Evolutionary conservation across 1,140 invertebrate species (phyloP), one percentile per base, ranked within the genome.

Genomic region (Bombus polaris): DNA sequence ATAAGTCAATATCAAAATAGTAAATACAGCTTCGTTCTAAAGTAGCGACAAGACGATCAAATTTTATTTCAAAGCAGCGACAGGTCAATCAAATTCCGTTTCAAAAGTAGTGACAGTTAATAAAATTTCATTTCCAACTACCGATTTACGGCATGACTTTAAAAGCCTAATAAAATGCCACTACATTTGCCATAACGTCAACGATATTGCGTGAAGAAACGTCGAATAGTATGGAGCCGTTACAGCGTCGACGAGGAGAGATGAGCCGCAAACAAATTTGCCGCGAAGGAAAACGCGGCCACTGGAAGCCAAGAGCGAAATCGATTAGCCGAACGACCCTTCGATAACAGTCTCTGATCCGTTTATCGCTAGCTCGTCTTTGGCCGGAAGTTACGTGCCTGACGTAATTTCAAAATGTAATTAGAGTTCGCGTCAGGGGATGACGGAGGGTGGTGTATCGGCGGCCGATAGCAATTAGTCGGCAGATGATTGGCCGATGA

Each of bases 391-490:
- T 81, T 85, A 81, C 77, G 57, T 57, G 53, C 35, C 59, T 72
- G 70, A 73, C 70, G 77, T 81, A 85, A 85, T 85, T 85, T 74
- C 57, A 35, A 85, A 85, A 81, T 57, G 42, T 66, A 44, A 85
- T 85, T 81, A 73, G 77, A 81, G 70, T 12, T 28, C 35, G 73
- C 39, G 37, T 15, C 32, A n/a, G 35, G 35, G 39, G 32, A 6
- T 8, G 44, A 2, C 25, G 59, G 10, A 8, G 57, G n/a, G 13
- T 0, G 42, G 39, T 77, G 28, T 66, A 75, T 72, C 65, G 28
- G 22, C 15, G 62, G 53, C 57, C 83, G 77, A 85, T 85, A 22
- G 68, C 83, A 74, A 85, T 85, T 85, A 85, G 70, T 53, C 59
- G n/a, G 22, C 32, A 37, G 57, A 70, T 28, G 77, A 81, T 85